These are phyloP conservation scores for Polyommatus iphigenia DNA, from an alignment of 2,888 invertebrate genomes.

Conservation along the genomic window DNA sequence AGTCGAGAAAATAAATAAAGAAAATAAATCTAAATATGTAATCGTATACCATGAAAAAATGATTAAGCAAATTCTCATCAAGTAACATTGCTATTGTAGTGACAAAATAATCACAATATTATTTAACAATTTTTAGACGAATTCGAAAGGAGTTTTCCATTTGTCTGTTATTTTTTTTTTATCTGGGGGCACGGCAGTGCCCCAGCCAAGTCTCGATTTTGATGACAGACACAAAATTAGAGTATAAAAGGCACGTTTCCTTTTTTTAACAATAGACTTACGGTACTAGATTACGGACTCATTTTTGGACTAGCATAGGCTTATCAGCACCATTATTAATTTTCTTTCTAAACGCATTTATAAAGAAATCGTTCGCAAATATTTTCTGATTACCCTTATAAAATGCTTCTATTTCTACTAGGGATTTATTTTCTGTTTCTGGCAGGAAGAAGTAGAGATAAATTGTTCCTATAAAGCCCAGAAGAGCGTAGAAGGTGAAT, in stretches of 20 bases:
- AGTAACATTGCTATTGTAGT: not conserved
- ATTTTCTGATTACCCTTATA: slow-evolving; percentile 66
- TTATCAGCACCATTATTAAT: slow-evolving; percentile 51
- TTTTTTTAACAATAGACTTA: not conserved
- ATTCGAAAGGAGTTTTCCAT: not conserved
- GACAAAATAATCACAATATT: not conserved
- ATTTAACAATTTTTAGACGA: not conserved
- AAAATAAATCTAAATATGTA: not conserved
- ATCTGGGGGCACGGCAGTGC: not conserved
- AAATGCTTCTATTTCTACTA: slow-evolving; percentile 75
- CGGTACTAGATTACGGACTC: not conserved
- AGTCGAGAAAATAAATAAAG: not conserved
- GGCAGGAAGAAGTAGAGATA: slow-evolving; percentile 77
- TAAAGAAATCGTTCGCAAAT: slow-evolving; percentile 69
- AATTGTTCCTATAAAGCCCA: slow-evolving; percentile 69
- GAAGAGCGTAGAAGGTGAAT: slow-evolving; percentile 68
- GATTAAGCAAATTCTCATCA: not conserved
- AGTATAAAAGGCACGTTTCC: not conserved
- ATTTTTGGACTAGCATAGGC: slow-evolving; percentile 63
- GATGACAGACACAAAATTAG: not conserved
- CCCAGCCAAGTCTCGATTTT: not conserved
- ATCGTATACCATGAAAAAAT: not conserved
- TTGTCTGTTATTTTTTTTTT: not conserved
- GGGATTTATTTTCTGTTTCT: slow-evolving; percentile 76
- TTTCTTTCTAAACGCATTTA: slow-evolving; percentile 65